A percentile compares a stretch with the other conserved stretches of the same genome.
Conservation (phyloP, 2,888 invertebrate species). For the Meganola albula region DNA sequence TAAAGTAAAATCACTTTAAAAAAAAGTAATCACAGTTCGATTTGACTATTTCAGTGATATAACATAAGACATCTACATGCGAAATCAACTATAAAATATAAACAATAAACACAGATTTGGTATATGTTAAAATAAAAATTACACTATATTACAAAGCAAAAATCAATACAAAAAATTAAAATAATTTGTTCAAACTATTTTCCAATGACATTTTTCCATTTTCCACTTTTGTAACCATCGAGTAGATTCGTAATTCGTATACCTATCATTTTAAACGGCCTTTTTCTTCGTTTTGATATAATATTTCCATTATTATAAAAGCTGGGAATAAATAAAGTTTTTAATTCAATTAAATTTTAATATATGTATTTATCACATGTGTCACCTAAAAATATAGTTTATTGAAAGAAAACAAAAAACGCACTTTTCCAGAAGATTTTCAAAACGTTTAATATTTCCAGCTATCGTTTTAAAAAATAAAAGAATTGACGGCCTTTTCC, state of each 20-base stretch:
- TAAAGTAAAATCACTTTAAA: too few relatives aligned
- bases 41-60: constrained; percentile 7
- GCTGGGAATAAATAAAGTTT: constrained; percentile 6
- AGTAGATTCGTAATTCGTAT: constrained; percentile 2
- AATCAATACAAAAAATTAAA: neutral
- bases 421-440: constrained; percentile 9
- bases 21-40: constrained; percentile 3
- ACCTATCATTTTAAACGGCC: constrained; percentile 4
- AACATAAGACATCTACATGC: constrained; percentile 6
- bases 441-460: constrained; percentile 11
- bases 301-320: constrained; percentile 4
- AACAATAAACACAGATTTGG: constrained; percentile 7
- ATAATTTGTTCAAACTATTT: constrained; percentile 6
- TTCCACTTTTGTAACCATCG: constrained; percentile 5
- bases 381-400: constrained; percentile 4
- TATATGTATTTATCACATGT: constrained; percentile 5
- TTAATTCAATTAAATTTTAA: constrained; percentile 6
- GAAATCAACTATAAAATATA: constrained; percentile 6
- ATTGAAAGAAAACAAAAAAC: constrained; percentile 7
- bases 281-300: constrained; percentile 7
- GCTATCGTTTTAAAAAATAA: constrained; percentile 10
- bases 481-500: constrained; percentile 8
- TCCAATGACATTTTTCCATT: constrained; percentile 8
- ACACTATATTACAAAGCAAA: constrained; percentile 2
- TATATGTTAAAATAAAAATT: constrained; percentile 4